A percentile compares a stretch with the other conserved stretches of the same genome.
Evolutionary conservation across 2,797 vertebrate genomes (phyloP).

Genomic region (Macroramphosus scolopax): DNA sequence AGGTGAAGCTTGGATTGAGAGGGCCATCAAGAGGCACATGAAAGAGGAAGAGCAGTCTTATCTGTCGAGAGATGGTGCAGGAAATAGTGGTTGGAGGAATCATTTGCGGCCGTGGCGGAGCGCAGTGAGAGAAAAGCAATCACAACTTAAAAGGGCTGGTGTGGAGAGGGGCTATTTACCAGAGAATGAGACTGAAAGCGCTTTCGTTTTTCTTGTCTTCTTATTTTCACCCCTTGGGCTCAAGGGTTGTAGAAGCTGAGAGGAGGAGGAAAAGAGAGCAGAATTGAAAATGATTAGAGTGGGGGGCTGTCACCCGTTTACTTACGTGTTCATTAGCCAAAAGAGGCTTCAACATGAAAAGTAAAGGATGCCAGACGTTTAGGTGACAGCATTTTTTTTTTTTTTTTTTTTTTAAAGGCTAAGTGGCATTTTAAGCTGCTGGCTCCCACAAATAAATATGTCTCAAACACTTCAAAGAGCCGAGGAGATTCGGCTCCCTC

Average conservation of each 20-base stretch:
- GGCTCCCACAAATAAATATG: constrained; percentile 30
- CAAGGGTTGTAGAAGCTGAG: constrained; percentile 31
- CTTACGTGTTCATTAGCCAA: constrained; percentile 51
- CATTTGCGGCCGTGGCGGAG: constrained; percentile 53
- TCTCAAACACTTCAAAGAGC: constrained; percentile 48
- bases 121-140: constrained; percentile 73
- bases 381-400: constrained; percentile 31
- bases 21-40: constrained; percentile 56
- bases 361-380: constrained; percentile 40
- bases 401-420: constrained; percentile 15
- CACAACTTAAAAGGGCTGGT: constrained; percentile 67
- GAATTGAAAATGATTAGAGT: constrained; percentile 43
- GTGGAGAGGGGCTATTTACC: constrained; percentile 75
- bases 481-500: constrained; percentile 21
- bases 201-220: constrained; percentile 60
- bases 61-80: constrained; percentile 63
- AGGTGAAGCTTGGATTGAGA: constrained; percentile 19
- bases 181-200: constrained; percentile 69
- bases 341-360: constrained; percentile 40
- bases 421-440: constrained; percentile 54
- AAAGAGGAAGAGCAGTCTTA: constrained; percentile 61
- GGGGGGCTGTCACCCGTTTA: constrained; percentile 42
- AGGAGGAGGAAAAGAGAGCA: constrained; percentile 22
- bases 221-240: constrained; percentile 26
- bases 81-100: constrained; percentile 71